phyloP scores from a whole-genome alignment of 2,113 vertebrate species.

The Ceyx melanurus region DNA sequence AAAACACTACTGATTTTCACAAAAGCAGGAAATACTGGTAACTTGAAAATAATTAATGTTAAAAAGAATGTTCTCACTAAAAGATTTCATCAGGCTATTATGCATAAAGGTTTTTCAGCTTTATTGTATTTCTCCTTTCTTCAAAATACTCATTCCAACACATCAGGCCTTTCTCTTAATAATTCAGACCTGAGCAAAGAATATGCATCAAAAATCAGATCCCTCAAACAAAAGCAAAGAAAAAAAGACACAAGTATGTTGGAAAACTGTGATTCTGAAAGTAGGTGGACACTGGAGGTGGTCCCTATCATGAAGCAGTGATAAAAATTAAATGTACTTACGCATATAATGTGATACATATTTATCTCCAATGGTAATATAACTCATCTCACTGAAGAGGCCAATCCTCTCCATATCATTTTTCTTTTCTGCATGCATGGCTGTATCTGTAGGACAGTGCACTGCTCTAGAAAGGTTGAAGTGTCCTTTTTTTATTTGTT shows the following conservation, averaged over 20 bases:
- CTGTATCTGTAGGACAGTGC: neutral
- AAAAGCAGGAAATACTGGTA: neutral
- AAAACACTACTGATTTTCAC: neutral
- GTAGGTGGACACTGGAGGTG: neutral
- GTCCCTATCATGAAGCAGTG: neutral
- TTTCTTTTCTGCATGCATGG: constrained; percentile 80
- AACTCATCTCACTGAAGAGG: constrained; percentile 89
- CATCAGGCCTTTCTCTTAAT: neutral
- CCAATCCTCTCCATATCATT: constrained; percentile 88
- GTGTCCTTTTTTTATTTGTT: neutral
- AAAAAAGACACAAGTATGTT: no score
- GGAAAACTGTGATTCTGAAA: neutral
- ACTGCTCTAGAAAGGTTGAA: neutral
- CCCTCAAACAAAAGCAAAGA: neutral
- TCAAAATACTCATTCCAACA: neutral
- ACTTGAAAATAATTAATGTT: neutral
- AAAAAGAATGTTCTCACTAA: neutral
- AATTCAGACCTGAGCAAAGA: neutral
- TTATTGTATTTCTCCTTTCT: neutral
- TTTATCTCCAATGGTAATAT: constrained; percentile 84
- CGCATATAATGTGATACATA: constrained; percentile 72
- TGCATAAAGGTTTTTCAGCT: neutral
- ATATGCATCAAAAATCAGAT: neutral
- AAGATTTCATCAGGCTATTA: neutral
- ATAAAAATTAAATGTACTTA: constrained; percentile 60